Conservation (phyloP, 2,113 vertebrate genomes). For the Syngnathus scovelli region DNA sequence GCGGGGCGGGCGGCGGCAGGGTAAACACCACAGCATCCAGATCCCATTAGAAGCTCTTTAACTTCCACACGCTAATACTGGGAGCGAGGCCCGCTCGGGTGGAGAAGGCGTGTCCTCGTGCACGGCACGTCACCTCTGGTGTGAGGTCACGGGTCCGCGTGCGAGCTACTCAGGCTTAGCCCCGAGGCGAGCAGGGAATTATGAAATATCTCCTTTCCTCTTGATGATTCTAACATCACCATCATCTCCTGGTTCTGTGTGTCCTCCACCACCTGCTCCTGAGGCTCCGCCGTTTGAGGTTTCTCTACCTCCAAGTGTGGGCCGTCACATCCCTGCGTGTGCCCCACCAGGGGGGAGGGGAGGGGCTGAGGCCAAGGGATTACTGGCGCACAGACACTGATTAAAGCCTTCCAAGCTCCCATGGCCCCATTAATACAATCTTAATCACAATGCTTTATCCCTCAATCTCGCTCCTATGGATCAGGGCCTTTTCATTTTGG, state of each 20-base stretch:
- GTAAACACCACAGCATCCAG: slow-evolving; percentile 78
- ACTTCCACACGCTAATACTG: slow-evolving; percentile 69
- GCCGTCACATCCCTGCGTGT: slow-evolving; percentile 30
- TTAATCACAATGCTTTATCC: slow-evolving; percentile 80
- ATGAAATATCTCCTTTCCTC: neutral
- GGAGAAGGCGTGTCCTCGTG: slow-evolving; percentile 45
- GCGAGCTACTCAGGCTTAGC: slow-evolving; percentile 22
- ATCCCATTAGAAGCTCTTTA: slow-evolving; percentile 81
- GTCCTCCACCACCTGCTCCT: slow-evolving; percentile 60
- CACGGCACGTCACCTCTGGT: slow-evolving; percentile 62
- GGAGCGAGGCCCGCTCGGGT: slow-evolving; percentile 55
- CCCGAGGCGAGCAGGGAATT: no score
- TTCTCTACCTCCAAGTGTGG: slow-evolving; percentile 57
- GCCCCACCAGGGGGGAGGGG: slow-evolving; percentile 45
- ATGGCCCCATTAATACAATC: slow-evolving; percentile 79
- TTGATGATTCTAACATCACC: slow-evolving; percentile 24
- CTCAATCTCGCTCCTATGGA: slow-evolving; percentile 66
- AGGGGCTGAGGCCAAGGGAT: slow-evolving; percentile 68
- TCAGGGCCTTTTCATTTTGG: slow-evolving; percentile 74
- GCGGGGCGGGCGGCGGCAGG: slow-evolving; percentile 58
- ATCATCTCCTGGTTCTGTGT: slow-evolving; percentile 30
- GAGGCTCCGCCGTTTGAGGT: slow-evolving; percentile 47
- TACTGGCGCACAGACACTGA: slow-evolving; percentile 73
- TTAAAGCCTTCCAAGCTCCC: slow-evolving; percentile 76
- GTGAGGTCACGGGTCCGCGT: slow-evolving; percentile 53